Base-by-base conservation (phyloP, 2,113 vertebrate genomes). In the Dipodomys merriami region DNA sequence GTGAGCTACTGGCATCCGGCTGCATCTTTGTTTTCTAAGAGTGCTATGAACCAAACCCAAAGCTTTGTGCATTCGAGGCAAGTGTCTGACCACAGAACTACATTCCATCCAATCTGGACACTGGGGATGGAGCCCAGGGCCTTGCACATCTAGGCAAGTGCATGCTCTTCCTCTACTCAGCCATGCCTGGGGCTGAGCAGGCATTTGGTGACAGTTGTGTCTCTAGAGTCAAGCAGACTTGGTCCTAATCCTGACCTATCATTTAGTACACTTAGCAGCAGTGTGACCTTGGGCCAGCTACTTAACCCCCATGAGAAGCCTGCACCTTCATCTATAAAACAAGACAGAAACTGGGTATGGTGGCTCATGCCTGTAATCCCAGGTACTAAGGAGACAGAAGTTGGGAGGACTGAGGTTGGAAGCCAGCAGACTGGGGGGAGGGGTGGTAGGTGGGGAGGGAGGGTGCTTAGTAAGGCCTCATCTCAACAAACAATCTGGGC, bases 121-220 rank as follows among this genome's bases (percentile, higher is more conserved):
- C 22, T 65, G 64, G 64, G 64, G 22, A 65, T 64, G 22, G 64
- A 25, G 23, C 64, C 64, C 64, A 65, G 64, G 22, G 64, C 68
- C 49, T 57, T 74, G 49, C 6, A 25, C 57, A 44, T 5, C 25
- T 22, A 53, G 44, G 46, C 20, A 18, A 33, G 19, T 39, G 39
- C 39, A 6, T 8, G 27, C 16, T 86, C 71, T 30, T n/a, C 5
- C 53, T 19, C 25, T 71, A 29, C 46, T 10, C 25, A n/a, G 27
- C 71, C n/a, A 2, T 2, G 12, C 49, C 49, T 53, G 49, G 49
- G 12, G 1, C 49, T 30, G 29, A 69, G 69, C 33, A 22, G 0
- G 20, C 2, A 5, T 44, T 57, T 0, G 0, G 20, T 18, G 16
- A 46, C 23, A 7, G 35, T 57, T 0, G 5, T 64, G 79, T n/a